Base-by-base conservation (phyloP, 2,113 vertebrate species). In the Cyprinus carpio region DNA sequence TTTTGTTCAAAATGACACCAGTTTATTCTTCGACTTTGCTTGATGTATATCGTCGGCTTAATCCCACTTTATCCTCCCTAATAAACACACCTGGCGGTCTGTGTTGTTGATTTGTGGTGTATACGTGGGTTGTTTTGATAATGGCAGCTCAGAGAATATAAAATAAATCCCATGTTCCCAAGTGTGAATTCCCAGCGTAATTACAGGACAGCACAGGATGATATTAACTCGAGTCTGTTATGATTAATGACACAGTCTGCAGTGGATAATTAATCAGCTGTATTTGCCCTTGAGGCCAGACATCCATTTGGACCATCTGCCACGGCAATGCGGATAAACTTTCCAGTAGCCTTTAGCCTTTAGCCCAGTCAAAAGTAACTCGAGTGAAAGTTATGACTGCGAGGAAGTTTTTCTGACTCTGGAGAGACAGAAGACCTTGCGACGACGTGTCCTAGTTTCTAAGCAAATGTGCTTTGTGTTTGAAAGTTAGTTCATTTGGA, bases 221-320 rank as follows among this genome's bases (percentile, higher is more conserved):
- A 84, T 84, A 75, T 84, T 25, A 86, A 88, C 72, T 29, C 15
- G 58, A 54, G 86, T 15, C 10, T 16, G 31, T 78, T 62, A 82
- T 86, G 82, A 89, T 87, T 86, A 87, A 87, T 84, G 88, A 84
- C 54, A 54, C 75, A 25, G 40, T 72, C 65, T 37, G 31, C 67
- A 81, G 67, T 51, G 46, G 87, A 75, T 87, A 58, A 88, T 88
- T 82, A 80, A 89, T 89, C 78, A 40, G 75, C 67, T 12, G 20
- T 46, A 67, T 82, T 79, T 82, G 83, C 71, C 79, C 79, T 82
- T 77, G 78, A 78, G 71, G 77, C 75, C 86, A 46, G 67, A 64
- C 69, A 40, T 85, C 69, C 72, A 51, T 37, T 27, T 40, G 49
- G 67, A 81, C 86, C 86, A 87, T 81, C 86, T 87, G 86, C 31